A percentile compares a stretch with the other conserved stretches of the same genome.
Evolutionary conservation across 2,797 vertebrate species (phyloP).

Genomic region (Dendrocincla tyrannina): DNA sequence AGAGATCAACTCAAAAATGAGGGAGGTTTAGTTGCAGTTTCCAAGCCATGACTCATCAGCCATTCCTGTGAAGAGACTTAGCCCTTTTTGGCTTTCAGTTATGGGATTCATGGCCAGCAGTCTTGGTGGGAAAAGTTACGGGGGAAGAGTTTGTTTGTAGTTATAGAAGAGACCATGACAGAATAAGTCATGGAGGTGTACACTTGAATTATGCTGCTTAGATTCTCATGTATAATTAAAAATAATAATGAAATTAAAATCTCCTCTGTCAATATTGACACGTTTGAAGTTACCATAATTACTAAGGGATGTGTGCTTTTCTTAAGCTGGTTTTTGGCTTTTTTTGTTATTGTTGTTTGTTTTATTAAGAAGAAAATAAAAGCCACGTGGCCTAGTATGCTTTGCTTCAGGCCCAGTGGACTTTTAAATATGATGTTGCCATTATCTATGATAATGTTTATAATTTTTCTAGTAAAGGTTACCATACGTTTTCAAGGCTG

Average conservation of each 20-base stretch:
- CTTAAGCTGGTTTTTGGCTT: neutral
- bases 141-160: neutral
- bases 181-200: neutral
- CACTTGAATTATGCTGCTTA: neutral
- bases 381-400: accelerated
- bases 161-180: neutral
- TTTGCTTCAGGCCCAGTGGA: neutral
- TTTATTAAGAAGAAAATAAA: neutral
- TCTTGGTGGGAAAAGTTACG: neutral
- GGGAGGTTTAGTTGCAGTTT: neutral
- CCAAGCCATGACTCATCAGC: neutral
- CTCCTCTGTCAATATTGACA: accelerated
- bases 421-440: neutral
- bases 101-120: neutral
- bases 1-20: neutral
- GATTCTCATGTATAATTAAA: neutral
- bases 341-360: neutral
- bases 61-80: neutral
- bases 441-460: neutral
- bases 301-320: neutral
- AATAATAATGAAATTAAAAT: neutral
- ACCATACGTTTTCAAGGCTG: neutral
- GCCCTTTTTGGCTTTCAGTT: neutral
- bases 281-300: neutral
- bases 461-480: neutral